Evolutionary conservation across 2,797 vertebrate genomes (phyloP), one percentile per base, ranked within the genome.

Genomic region (Pangasius djambal): DNA sequence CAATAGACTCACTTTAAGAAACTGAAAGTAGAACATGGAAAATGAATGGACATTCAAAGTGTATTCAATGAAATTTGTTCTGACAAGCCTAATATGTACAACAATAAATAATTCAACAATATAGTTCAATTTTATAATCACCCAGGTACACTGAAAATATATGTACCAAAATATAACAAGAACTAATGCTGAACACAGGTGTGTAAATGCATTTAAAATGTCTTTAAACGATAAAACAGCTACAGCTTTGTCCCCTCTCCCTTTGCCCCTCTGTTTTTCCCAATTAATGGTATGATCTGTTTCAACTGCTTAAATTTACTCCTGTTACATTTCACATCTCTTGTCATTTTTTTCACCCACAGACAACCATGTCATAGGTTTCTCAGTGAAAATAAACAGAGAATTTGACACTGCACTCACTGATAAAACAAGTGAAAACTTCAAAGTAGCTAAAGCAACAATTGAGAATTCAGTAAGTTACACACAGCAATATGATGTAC

Each of bases 401-500:
- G 31, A 28, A 55, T 89, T 87, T 78, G 48, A 87, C 12, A 22
- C 31, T 12, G 59, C 34, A 55, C 86, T 89, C 12, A 18, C 1
- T 0, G 5, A 75, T 81, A 74, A 20, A 84, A 44, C 10, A 15
- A 89, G 79, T 69, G 1, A 0, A 12, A 67, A 28, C 44, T 87
- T 65, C 50, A 77, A 9, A 0, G 9, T 31, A 7, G 4, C 57
- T 34, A 77, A 57, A 37, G 5, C 1, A 31, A 65, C 13, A 3
- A 55, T 89, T 57, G 52, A 87, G 48, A 67, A 3, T 1, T 52
- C 28, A 3, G 88, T 89, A 89, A 83, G 88, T 89, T 34, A 44
- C 52, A 28, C 22, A 28, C 25, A 28, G 25, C 25, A 40, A 2
- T 50, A 37, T 77, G 12, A 25, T n/a, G 37, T 9, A 12, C n/a